Base-by-base conservation (phyloP, 2,113 vertebrate genomes). In the Rallus limicola region DNA sequence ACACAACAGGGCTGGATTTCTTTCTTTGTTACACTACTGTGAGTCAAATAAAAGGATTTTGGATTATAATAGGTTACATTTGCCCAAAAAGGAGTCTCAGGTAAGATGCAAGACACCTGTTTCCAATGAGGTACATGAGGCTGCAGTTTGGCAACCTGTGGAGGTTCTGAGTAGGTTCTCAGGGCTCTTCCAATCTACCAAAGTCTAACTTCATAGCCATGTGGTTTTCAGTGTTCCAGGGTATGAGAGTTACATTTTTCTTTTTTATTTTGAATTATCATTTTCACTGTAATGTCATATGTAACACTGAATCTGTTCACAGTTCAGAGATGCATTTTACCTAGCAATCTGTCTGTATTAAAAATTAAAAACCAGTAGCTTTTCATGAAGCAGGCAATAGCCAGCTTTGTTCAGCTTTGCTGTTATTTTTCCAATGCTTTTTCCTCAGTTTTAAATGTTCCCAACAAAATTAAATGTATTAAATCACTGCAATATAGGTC, bases 131-230 rank as follows among this genome's bases (percentile, higher is more conserved):
- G 52, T 53, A 53, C 52, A 14, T 53, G 52, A 53, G n/a, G 76
- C 21, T 72, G 48, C 13, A 36, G 34, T n/a, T 31, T 34, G 33
- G 50, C 50, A 86, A 36, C 33, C 3, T 1, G 3, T 4, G 9
- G 0, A 2, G 16, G 44, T 59, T 68, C 5, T 0, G 1, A 40
- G 62, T 6, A 60, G 11, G 5, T 34, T 68, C 46, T 23, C 8
- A 23, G 28, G 5, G 50, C 46, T 10, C 5, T 21, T 40, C 26
- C 0, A 3, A 75, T 38, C n/a, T 60, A 20, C 56, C 38, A 3
- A 1, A 40, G 55, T 36, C 52, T 83, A 81, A 3, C n/a, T 44
- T 25, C 33, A 9, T 11, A 9, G 31, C 60, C 6, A 0, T 1
- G 6, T 36, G 16, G 13, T 24, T 9, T 53, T 28, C 28, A 33